Evolutionary conservation across 2,888 invertebrate species (phyloP).

Genomic region (Acleris cristana): DNA sequence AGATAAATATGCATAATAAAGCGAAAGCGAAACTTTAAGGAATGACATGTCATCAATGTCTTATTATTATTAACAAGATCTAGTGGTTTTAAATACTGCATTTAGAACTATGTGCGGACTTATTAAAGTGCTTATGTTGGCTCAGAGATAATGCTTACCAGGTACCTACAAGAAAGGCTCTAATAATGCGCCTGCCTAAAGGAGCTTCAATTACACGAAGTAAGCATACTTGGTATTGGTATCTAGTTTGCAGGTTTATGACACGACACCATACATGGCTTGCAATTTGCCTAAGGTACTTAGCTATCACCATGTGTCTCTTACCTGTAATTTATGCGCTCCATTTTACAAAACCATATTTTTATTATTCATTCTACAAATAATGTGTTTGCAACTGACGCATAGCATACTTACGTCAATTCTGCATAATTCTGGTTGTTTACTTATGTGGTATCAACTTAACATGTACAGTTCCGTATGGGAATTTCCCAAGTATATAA

Average conservation of each 20-base stretch:
- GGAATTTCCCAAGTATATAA: too few species aligned
- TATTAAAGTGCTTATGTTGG: not conserved
- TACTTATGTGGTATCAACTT: not conserved
- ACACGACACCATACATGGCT: conserved; percentile 19
- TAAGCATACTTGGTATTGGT: conserved; percentile 30
- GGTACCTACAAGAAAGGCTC: not conserved
- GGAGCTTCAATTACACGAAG: conserved; percentile 21
- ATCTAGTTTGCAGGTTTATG: conserved; percentile 18
- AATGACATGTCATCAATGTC: not conserved
- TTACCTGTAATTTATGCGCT: not conserved
- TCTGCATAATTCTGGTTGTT: conserved; percentile 7
- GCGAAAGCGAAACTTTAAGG: not conserved
- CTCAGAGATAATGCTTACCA: not conserved
- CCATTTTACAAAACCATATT: conserved; percentile 12
- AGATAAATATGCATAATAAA: conserved; percentile 13
- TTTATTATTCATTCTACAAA: not conserved
- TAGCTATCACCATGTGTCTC: not conserved
- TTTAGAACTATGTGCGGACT: not conserved
- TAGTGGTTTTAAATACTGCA: too few species aligned
- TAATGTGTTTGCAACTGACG: conserved; percentile 1
- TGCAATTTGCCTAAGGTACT: conserved; percentile 11
- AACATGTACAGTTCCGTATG: too few species aligned
- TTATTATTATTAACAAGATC: not conserved
- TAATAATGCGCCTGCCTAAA: conserved; percentile 7
- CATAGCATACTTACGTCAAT: conserved; percentile 5